Conservation (phyloP, 2,888 invertebrate genomes). For the Tillus elongatus region DNA sequence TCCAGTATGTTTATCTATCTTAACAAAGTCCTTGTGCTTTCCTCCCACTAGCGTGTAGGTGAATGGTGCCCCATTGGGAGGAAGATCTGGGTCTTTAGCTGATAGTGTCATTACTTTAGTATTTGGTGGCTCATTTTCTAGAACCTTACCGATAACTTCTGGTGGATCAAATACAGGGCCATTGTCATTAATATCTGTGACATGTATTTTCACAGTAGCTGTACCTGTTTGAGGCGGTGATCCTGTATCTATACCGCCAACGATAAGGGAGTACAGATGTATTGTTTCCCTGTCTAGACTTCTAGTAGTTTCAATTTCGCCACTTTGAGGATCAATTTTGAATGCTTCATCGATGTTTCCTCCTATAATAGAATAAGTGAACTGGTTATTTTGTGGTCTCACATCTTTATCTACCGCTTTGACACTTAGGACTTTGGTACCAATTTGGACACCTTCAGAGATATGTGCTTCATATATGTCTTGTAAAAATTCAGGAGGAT, state of each 20-base stretch:
- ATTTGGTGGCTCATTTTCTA: constrained; percentile 79
- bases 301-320: constrained; percentile 69
- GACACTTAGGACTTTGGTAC: constrained; percentile 66
- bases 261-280: constrained; percentile 61
- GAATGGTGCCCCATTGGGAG: constrained; percentile 87
- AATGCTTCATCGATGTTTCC: constrained; percentile 78
- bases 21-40: constrained; percentile 64
- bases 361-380: constrained; percentile 79
- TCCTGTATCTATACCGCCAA: constrained; percentile 86
- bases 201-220: constrained; percentile 66
- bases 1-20: constrained; percentile 71
- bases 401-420: constrained; percentile 88
- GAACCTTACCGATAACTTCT: constrained; percentile 65
- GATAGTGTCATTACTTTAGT: constrained; percentile 76
- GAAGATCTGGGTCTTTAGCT: constrained; percentile 81
- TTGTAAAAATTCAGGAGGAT: constrained; percentile 87
- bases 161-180: constrained; percentile 72
- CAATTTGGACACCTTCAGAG: constrained; percentile 68
- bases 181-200: constrained; percentile 89
- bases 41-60: constrained; percentile 72
- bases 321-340: constrained; percentile 78
- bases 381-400: constrained; percentile 82
- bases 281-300: constrained; percentile 73
- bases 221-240: constrained; percentile 88
- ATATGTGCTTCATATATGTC: constrained; percentile 68